Conservation (phyloP, 2,888 invertebrate species). For the Callyntrura guangdongensis region DNA sequence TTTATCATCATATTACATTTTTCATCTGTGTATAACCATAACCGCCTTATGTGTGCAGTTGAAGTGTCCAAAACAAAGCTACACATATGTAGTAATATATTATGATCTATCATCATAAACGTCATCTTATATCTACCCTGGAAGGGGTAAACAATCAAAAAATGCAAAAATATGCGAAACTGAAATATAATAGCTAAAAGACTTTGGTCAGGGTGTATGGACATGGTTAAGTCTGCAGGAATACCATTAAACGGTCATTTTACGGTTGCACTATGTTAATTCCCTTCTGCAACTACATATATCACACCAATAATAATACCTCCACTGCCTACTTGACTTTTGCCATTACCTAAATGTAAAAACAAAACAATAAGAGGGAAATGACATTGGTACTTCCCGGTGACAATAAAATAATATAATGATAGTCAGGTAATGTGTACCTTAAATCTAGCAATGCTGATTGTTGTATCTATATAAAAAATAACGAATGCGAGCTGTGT, state of each 20-base stretch:
- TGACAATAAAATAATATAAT: background rate
- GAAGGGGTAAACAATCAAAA: background rate
- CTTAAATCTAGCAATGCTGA: background rate
- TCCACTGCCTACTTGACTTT: slow-evolving; percentile 1
- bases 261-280: background rate
- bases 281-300: background rate
- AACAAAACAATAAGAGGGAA: background rate
- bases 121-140: background rate
- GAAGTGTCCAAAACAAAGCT: background rate
- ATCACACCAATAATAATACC: background rate
- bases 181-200: background rate
- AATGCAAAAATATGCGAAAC: slow-evolving; percentile 15
- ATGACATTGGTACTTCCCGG: slow-evolving; percentile 13
- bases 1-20: slow-evolving; percentile 59
- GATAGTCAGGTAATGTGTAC: background rate
- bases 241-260: background rate
- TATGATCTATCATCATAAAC: background rate
- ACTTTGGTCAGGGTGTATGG: background rate
- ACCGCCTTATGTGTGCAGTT: background rate
- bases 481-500: no score
- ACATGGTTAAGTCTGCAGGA: background rate
- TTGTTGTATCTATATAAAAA: no score
- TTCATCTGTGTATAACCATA: slow-evolving; percentile 6
- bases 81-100: background rate
- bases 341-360: slow-evolving; percentile 11